A percentile compares a stretch with the other conserved stretches of the same genome.
These are phyloP conservation scores for Eutolmus rufibarbis DNA, from an alignment of 2,888 invertebrate genomes.

Conservation along the genomic window DNA sequence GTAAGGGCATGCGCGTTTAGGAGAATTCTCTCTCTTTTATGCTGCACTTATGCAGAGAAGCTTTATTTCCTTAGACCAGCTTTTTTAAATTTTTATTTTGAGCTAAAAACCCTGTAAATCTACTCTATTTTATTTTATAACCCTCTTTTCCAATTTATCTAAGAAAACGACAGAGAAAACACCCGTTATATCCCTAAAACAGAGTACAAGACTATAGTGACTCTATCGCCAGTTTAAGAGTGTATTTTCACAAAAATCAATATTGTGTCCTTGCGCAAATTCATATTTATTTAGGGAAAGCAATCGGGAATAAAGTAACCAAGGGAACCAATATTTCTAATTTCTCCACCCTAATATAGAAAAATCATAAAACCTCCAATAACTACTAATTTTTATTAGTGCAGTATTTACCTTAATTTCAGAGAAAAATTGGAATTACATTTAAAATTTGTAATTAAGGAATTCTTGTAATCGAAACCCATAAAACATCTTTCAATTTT, in stretches of 20 bases:
- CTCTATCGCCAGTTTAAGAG: not conserved
- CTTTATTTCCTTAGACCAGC: not conserved
- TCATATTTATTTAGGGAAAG: slow-evolving; percentile 43
- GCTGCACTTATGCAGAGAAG: not conserved
- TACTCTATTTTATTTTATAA: not conserved
- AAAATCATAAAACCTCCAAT: not conserved
- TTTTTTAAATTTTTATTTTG: not conserved
- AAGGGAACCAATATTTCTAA: not conserved
- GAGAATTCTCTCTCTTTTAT: not conserved
- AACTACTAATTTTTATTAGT: not conserved
- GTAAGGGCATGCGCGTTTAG: not conserved
- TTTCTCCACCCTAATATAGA: not conserved
- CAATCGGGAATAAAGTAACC: slow-evolving; percentile 1
- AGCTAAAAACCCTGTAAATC: not conserved
- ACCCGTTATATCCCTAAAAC: not conserved
- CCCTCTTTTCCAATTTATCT: not conserved
- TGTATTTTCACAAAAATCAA: slow-evolving; percentile 49
- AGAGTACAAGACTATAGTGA: not conserved
- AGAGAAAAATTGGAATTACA: not conserved
- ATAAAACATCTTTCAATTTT: not conserved
- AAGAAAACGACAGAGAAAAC: not conserved
- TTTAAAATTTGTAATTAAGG: not conserved
- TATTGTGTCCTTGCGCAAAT: slow-evolving; percentile 53
- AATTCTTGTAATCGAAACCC: not conserved
- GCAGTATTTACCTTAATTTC: not conserved